Evolutionary conservation across 2,888 invertebrate species (phyloP).

Genomic region (Drosophila kanekoi): DNA sequence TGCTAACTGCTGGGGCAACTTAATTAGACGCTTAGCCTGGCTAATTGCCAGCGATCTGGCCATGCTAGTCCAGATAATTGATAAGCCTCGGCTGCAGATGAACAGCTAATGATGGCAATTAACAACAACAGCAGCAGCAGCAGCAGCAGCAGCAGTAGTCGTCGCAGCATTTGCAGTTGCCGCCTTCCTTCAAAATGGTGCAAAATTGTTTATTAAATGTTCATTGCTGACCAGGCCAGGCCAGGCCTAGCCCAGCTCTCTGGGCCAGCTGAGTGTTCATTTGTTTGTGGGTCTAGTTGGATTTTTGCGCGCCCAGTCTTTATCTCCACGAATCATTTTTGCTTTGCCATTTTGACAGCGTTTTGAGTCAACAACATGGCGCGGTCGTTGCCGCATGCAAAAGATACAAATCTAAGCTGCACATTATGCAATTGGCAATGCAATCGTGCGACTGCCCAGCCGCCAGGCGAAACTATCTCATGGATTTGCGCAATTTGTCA

Average conservation of each 20-base stretch:
- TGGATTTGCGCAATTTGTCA: constrained; percentile 83
- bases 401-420: constrained; percentile 76
- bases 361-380: constrained; percentile 79
- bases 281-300: constrained; percentile 47
- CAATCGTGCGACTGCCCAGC: constrained; percentile 61
- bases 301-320: constrained; percentile 39
- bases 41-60: constrained; percentile 66
- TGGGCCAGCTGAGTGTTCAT: constrained; percentile 52
- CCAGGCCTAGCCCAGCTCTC: constrained; percentile 56
- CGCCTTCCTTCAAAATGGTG: constrained; percentile 64
- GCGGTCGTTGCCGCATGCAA: constrained; percentile 65
- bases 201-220: constrained; percentile 76
- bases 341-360: constrained; percentile 75
- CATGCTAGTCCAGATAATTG: constrained; percentile 55
- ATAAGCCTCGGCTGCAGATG: constrained; percentile 73
- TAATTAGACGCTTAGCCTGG: constrained; percentile 76
- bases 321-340: constrained; percentile 77
- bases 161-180: constrained; percentile 37
- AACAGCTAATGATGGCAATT: constrained; percentile 77
- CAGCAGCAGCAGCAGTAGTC: constrained; percentile 23
- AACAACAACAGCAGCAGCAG: constrained; percentile 50
- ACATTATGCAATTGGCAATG: constrained; percentile 72
- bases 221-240: constrained; percentile 52
- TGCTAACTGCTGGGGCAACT: constrained; percentile 62
- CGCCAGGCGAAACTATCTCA: constrained; percentile 72